Evolutionary conservation across 1,140 invertebrate genomes (phyloP).

Genomic region (Amyelois transitella): DNA sequence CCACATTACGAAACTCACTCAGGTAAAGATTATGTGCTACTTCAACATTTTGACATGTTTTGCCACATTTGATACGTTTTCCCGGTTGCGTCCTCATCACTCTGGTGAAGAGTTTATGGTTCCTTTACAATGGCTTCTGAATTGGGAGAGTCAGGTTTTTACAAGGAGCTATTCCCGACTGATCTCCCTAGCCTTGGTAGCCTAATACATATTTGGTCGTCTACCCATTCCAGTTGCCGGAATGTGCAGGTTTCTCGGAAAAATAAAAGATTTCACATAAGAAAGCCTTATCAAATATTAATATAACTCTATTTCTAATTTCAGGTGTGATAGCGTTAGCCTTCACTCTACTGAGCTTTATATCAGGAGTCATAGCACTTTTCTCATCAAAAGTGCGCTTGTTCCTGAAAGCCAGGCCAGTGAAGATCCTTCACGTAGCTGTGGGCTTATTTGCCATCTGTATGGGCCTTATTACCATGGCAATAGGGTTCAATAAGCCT

Average conservation of each 20-base stretch:
- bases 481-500: slow-evolving; percentile 58
- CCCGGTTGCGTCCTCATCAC: no score
- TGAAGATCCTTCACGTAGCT: slow-evolving; percentile 55
- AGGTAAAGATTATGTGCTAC: not conserved
- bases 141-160: no score
- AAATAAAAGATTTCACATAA: not conserved
- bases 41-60: not conserved
- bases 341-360: slow-evolving; percentile 56
- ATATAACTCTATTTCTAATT: slow-evolving; percentile 21
- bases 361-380: slow-evolving; percentile 52
- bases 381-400: slow-evolving; percentile 64
- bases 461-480: slow-evolving; percentile 58
- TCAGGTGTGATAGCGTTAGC: slow-evolving; percentile 60
- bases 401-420: slow-evolving; percentile 47
- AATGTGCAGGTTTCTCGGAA: not conserved
- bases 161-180: no score
- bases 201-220: no score
- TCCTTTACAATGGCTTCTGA: no score
- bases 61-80: no score
- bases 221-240: no score
- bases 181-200: no score
- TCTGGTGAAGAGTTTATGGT: no score
- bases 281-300: not conserved
- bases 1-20: not conserved
- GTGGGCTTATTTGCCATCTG: slow-evolving; percentile 50